Base-by-base conservation (phyloP, 2,888 invertebrate genomes). In the Agrochola macilenta region DNA sequence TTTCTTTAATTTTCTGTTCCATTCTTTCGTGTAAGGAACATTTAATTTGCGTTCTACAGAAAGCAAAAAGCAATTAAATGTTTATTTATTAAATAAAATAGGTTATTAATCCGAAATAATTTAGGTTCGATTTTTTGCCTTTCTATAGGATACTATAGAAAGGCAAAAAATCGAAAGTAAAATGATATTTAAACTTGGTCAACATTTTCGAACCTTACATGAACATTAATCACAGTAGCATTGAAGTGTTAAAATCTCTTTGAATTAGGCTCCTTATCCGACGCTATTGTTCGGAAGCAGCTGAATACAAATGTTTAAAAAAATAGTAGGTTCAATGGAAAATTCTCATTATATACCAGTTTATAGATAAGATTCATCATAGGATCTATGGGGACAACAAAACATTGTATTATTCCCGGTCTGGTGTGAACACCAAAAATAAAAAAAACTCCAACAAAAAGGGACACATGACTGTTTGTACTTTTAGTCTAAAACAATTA, bases 171-270 rank as follows among this genome's bases (percentile, higher is more conserved):
- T 61, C 20, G 14, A 49, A 43, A 20, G 5, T 0, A 49, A 52
- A 76, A 30, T 63, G 11, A 35, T 49, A 35, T 52, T 70, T 23
- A 57, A 82, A 83, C 39, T 54, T 4, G 60, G 66, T 66, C 23
- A 49, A 30, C 46, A 78, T 69, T 79, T 20, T n/a, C 52, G 2
- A 66, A 49, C 57, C n/a, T 39, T n/a, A 66, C 17, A 61, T 58
- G 26, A 49, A 30, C 39, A 72, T 83, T 68, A 75, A 78, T 68
- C 78, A 69, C 65, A 52, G 2, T 5, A 30, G 69, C 69, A 82
- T 83, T 89, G 63, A 52, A 88, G 89, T 80, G 89, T 89, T 89
- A 87, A 78, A 46, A 76, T 73, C 79, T 82, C 82, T 84, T 87
- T 82, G 80, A 69, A 78, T 72, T 46, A 49, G 54, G 35, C 64